Evolutionary conservation across 2,797 vertebrate genomes (phyloP), one percentile per base, ranked within the genome.

Genomic region (Leptodactylus fallax): DNA sequence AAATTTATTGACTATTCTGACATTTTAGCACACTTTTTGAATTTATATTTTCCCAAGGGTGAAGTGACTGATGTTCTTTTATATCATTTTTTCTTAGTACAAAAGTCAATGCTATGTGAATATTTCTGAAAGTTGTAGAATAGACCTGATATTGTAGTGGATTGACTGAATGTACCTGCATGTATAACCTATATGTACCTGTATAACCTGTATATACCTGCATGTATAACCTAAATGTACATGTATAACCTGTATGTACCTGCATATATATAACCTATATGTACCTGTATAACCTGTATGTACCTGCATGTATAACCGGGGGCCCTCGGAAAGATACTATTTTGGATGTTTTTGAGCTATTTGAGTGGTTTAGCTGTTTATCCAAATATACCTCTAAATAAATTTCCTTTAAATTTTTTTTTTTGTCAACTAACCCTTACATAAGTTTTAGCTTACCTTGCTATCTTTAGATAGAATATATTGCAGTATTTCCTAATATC

Each of bases 401-500:
- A 36, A 36, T 36, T 36, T 36, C 36, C 36, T 36, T n/a, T n/a
- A n/a, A n/a, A n/a, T n/a, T n/a, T n/a, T n/a, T 36, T 36, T 36
- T 36, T 36, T 36, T 36, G 36, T 36, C 4, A 36, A 36, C 36
- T 7, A 23, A 36, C 4, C 9, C 27, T 14, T 19, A 45, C 10
- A 21, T 16, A 25, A 4, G 0, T 9, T n/a, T 58, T 58, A 14
- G 9, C 83, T 85, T 63, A 85, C 83, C 83, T 76, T 77, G 13
- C 0, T 76, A 19, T 84, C 21, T 17, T 3, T 74, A 25, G 25
- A 17, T 27, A 71, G 55, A 3, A 21, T 83, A 7, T 65, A 53
- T 63, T 60, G 55, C 56, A 36, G 65, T n/a, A 49, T 65, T 23
- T 84, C 67, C 27, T 25, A 58, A 58, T 76, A 85, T 77, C 55